Evolutionary conservation across 2,113 vertebrate species (phyloP).

Genomic region (Actinemys pallida): DNA sequence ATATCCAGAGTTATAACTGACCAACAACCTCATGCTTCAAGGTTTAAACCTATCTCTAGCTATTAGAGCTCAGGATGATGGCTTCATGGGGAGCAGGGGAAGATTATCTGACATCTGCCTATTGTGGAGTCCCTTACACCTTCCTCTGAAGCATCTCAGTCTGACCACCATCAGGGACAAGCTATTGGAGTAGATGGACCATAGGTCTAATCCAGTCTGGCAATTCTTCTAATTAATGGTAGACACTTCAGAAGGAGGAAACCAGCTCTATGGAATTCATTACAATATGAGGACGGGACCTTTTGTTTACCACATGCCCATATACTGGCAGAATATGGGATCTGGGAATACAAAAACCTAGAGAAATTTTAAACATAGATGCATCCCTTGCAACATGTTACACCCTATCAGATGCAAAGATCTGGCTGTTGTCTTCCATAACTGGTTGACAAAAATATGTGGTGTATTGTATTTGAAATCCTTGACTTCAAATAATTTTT

Average conservation of each 20-base stretch:
- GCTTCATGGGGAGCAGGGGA: not conserved
- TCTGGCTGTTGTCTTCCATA: not conserved
- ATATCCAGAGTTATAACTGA: not conserved
- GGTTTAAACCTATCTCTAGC: slow-evolving; percentile 34
- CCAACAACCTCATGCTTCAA: not conserved
- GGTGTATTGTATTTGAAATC: too few species aligned
- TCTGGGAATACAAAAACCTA: not conserved
- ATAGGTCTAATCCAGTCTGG: too few species aligned
- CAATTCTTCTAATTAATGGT: not conserved
- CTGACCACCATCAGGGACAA: too few species aligned
- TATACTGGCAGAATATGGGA: too few species aligned
- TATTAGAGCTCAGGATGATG: slow-evolving; percentile 44
- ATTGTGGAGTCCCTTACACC: slow-evolving; percentile 1
- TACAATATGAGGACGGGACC: not conserved
- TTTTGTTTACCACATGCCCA: not conserved
- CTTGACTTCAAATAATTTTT: too few species aligned
- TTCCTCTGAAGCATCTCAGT: not conserved
- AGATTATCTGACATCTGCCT: not conserved
- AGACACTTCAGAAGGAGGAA: not conserved
- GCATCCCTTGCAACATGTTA: not conserved
- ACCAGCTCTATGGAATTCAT: not conserved
- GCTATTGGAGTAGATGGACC: too few species aligned
- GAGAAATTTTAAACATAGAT: not conserved
- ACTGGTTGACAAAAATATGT: too few species aligned
- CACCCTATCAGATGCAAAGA: not conserved